Evolutionary conservation across 2,797 vertebrate species (phyloP).

Genomic region (Acanthiza pusilla): DNA sequence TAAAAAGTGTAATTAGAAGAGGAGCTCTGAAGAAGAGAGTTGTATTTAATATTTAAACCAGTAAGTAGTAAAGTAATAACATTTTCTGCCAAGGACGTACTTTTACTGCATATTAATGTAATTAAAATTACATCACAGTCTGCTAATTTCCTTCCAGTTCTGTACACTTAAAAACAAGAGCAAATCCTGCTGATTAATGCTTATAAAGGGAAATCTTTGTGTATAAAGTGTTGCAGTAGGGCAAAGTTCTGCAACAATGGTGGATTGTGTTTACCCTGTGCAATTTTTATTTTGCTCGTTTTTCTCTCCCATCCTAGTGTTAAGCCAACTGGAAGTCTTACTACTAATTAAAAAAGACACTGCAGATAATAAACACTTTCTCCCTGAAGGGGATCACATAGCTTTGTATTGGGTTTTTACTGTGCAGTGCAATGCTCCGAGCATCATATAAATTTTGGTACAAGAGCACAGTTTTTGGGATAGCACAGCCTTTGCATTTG

Average conservation of each 20-base stretch:
- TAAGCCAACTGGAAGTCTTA: neutral
- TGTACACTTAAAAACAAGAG: neutral
- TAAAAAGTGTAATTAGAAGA: constrained; percentile 51
- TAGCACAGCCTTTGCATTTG: neutral
- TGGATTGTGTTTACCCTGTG: neutral
- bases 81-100: constrained; percentile 20
- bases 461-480: neutral
- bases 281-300: neutral
- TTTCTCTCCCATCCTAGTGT: neutral
- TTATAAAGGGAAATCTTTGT: neutral
- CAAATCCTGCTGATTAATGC: neutral
- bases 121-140: constrained; percentile 52
- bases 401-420: neutral
- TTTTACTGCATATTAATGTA: constrained; percentile 59
- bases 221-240: neutral
- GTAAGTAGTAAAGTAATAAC: neutral
- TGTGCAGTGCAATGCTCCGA: neutral
- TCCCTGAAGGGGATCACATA: neutral
- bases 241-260: neutral
- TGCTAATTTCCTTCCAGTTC: constrained; percentile 34
- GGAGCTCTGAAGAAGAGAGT: neutral
- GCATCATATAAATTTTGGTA: neutral
- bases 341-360: neutral
- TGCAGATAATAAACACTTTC: neutral
- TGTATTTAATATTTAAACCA: constrained; percentile 59